These are phyloP conservation scores for Cephonodes hylas DNA, from an alignment of 2,888 invertebrate species.

Conservation along the genomic window DNA sequence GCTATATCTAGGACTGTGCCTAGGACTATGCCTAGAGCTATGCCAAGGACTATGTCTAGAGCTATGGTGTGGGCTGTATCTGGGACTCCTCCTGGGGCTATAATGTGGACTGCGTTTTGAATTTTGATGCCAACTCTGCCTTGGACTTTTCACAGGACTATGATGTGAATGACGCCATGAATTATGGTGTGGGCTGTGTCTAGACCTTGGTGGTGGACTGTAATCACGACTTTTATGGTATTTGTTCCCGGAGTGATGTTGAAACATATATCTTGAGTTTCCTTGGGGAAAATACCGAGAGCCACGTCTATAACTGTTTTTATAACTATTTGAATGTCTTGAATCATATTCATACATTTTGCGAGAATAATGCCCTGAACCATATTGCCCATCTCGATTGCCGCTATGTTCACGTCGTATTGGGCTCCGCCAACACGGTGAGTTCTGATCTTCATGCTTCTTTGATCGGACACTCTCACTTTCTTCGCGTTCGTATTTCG, in stretches of 20 bases:
- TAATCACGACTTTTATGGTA: too few species aligned
- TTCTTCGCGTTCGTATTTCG: constrained; percentile 20
- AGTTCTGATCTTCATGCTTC: not conserved
- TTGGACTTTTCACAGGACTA: too few species aligned
- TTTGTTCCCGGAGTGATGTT: not conserved
- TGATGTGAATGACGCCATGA: not conserved
- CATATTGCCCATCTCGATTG: constrained; percentile 26
- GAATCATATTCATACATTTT: not conserved
- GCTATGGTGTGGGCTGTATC: not conserved
- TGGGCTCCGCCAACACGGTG: constrained; percentile 19
- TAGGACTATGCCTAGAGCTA: not conserved
- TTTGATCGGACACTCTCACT: constrained; percentile 13
- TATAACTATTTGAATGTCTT: not conserved
- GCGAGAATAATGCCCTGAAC: constrained; percentile 32
- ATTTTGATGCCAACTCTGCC: not conserved
- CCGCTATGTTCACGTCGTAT: constrained; percentile 29
- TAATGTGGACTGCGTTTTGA: not conserved
- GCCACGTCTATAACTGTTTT: constrained; percentile 10
- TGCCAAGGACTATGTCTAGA: not conserved
- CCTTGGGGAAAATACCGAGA: constrained; percentile 21
- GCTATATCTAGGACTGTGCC: not conserved
- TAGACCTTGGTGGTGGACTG: not conserved
- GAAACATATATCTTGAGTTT: not conserved
- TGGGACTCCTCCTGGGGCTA: not conserved
- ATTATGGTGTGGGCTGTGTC: not conserved